phyloP scores from a whole-genome alignment of 2,113 vertebrate species.

The Apaloderma vittatum region DNA sequence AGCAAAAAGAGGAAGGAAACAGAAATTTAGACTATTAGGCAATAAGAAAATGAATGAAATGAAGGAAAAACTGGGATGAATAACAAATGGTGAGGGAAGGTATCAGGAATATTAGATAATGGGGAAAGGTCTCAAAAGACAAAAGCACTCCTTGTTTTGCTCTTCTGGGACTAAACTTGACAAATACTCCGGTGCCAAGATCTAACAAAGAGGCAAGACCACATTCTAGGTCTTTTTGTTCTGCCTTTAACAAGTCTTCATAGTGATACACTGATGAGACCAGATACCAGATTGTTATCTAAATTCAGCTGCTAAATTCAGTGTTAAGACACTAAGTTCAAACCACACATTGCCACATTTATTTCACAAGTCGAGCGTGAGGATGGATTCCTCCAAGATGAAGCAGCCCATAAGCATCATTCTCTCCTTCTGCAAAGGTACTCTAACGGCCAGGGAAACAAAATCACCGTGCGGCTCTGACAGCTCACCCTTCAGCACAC shows the following conservation, averaged over 20 bases:
- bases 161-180: conserved; percentile 39
- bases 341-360: conserved; percentile 68
- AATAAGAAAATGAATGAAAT: background rate
- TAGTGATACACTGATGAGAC: conserved; percentile 69
- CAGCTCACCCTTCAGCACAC: conserved; percentile 46
- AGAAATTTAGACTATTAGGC: background rate
- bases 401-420: conserved; percentile 49
- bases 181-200: background rate
- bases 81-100: background rate
- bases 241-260: conserved; percentile 68
- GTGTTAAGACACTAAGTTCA: conserved; percentile 71
- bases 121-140: background rate
- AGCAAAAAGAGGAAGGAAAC: background rate
- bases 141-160: conserved; percentile 30
- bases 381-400: conserved; percentile 58
- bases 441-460: conserved; percentile 50
- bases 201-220: conserved; percentile 59
- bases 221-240: conserved; percentile 68
- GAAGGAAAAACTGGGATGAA: background rate
- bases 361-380: conserved; percentile 68
- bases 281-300: conserved; percentile 76
- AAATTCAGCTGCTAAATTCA: conserved; percentile 76
- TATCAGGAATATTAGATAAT: background rate
- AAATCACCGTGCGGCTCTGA: conserved; percentile 46
- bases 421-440: conserved; percentile 39